Conservation (phyloP, 2,888 invertebrate species). For the Lypha dubia region DNA sequence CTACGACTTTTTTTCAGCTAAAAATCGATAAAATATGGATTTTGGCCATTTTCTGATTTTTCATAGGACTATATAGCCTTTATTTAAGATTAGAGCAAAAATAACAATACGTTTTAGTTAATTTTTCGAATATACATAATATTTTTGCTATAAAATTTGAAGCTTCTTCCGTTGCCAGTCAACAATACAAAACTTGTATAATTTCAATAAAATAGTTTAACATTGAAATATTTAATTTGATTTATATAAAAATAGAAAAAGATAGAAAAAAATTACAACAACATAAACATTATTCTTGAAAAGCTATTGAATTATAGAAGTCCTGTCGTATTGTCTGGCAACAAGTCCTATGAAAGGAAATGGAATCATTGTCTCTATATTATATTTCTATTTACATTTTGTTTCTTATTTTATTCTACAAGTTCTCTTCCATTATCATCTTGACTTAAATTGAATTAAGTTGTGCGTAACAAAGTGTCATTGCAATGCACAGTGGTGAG, state of each 20-base stretch:
- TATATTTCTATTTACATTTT: slow-evolving; percentile 37
- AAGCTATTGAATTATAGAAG: slow-evolving; percentile 42
- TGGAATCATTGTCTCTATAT: slow-evolving; percentile 45
- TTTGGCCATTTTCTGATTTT: too few relatives aligned
- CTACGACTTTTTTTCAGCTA: too few relatives aligned
- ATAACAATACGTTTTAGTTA: too few relatives aligned
- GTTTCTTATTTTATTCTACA: neutral
- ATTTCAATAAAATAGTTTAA: neutral
- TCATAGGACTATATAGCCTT: too few relatives aligned
- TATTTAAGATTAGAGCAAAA: too few relatives aligned
- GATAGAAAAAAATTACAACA: slow-evolving; percentile 31
- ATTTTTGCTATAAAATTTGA: too few relatives aligned
- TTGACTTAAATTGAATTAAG: slow-evolving; percentile 67
- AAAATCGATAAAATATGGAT: too few relatives aligned
- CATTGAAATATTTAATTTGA: slow-evolving; percentile 22
- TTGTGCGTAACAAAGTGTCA: slow-evolving; percentile 58
- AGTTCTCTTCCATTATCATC: slow-evolving; percentile 43
- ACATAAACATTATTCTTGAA: slow-evolving; percentile 44
- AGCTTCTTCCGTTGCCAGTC: too few relatives aligned
- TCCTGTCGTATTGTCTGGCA: slow-evolving; percentile 31
- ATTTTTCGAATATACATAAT: too few relatives aligned
- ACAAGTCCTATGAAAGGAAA: slow-evolving; percentile 55
- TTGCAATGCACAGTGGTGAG: slow-evolving; percentile 9
- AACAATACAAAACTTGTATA: neutral
- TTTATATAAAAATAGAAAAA: neutral